Evolutionary conservation across 2,888 invertebrate genomes (phyloP).

Genomic region (Hemicrepidius hirtus): DNA sequence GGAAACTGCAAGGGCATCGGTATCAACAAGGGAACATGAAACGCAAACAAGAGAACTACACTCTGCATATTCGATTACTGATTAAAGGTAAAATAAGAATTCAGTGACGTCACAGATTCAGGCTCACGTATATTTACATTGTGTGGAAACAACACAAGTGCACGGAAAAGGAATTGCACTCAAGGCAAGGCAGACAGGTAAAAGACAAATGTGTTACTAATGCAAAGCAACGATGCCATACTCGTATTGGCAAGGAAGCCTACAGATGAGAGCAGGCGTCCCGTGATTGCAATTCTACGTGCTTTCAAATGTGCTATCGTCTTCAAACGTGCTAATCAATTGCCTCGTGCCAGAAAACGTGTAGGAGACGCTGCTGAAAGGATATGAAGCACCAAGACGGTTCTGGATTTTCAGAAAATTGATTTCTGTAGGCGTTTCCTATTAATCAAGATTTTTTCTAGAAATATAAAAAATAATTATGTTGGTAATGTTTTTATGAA

Average conservation of each 20-base stretch:
- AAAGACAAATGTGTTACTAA: constrained; percentile 10
- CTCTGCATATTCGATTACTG: constrained; percentile 9
- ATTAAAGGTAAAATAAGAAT: background rate
- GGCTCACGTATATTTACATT: background rate
- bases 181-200: background rate
- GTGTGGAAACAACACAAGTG: background rate
- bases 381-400: background rate
- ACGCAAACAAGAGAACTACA: background rate
- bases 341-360: constrained; percentile 35
- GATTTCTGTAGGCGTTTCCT: background rate
- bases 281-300: constrained; percentile 38
- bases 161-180: background rate
- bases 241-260: constrained; percentile 25
- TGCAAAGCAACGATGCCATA: constrained; percentile 15
- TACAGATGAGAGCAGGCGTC: constrained; percentile 24
- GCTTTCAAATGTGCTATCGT: constrained; percentile 36
- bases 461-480: no score
- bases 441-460: no score
- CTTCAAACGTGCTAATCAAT: constrained; percentile 44
- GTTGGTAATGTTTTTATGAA: no score
- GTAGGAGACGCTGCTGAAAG: background rate
- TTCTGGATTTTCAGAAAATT: background rate
- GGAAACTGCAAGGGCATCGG: constrained; percentile 5
- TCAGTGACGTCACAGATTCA: background rate
- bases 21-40: background rate